Evolutionary conservation across 2,888 invertebrate species (phyloP).

Genomic region (Phyto melanocephala): DNA sequence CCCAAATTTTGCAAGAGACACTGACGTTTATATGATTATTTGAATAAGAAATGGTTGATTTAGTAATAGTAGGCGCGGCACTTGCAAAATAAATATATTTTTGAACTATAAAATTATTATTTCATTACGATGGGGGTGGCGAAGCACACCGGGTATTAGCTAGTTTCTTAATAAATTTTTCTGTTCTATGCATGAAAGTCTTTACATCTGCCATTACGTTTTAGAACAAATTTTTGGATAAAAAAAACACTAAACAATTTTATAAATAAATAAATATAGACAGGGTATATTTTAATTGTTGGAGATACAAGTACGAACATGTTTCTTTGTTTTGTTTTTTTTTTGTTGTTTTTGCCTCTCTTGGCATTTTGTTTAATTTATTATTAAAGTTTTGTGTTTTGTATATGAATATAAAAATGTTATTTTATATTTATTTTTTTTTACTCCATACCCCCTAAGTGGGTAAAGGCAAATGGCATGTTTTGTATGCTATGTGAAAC

Average conservation of each 20-base stretch:
- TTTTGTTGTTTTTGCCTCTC: neutral
- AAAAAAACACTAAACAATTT: too few relatives aligned
- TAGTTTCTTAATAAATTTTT: too few relatives aligned
- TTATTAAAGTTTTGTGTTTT: slow-evolving; percentile 18
- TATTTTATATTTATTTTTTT: too few relatives aligned
- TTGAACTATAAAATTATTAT: too few relatives aligned
- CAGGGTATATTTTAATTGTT: slow-evolving; percentile 34
- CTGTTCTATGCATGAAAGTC: neutral
- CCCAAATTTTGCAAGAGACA: too few relatives aligned
- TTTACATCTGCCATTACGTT: slow-evolving; percentile 30
- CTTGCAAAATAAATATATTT: too few relatives aligned
- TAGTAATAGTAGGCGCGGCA: too few relatives aligned
- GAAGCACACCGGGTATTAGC: too few relatives aligned
- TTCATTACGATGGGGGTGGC: too few relatives aligned
- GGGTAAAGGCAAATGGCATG: neutral
- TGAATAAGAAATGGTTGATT: too few relatives aligned
- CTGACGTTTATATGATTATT: too few relatives aligned
- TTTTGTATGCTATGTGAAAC: neutral
- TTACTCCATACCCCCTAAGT: neutral
- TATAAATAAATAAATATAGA: slow-evolving; percentile 10
- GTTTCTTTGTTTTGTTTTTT: neutral
- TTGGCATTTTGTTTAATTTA: slow-evolving; percentile 52
- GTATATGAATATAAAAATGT: too few relatives aligned
- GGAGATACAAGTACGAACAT: neutral
- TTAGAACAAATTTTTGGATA: slow-evolving; percentile 16